phyloP scores from a whole-genome alignment of 2,113 vertebrate species.

The Talpa occidentalis region DNA sequence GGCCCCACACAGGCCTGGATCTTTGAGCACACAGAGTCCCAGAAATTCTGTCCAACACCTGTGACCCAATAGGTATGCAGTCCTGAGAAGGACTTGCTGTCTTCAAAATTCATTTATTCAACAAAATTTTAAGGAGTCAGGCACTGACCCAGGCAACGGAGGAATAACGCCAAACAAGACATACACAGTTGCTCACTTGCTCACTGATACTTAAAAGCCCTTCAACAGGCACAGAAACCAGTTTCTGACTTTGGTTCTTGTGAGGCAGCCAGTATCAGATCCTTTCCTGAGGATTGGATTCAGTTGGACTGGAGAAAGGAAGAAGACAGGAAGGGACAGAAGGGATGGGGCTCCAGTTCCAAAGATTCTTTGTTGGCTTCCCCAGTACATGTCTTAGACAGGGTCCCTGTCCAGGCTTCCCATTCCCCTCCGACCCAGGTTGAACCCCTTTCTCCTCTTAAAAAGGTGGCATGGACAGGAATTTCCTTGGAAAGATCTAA shows the following conservation, averaged over 20 bases:
- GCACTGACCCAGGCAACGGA: neutral
- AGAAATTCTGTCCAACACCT: neutral
- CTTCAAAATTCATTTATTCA: neutral
- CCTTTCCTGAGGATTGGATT: constrained; percentile 7
- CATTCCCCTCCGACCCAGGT: neutral
- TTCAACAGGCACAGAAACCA: neutral
- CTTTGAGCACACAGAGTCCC: neutral
- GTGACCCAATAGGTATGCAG: neutral
- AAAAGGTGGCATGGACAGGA: neutral
- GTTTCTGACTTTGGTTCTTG: constrained; percentile 11
- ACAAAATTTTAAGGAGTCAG: neutral
- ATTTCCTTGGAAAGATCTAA: neutral
- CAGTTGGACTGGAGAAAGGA: neutral
- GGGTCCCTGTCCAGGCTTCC: neutral
- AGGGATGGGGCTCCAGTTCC: neutral
- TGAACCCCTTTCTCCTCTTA: neutral
- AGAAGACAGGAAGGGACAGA: neutral
- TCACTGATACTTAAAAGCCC: neutral
- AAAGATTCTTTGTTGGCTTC: neutral
- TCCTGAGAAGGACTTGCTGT: neutral
- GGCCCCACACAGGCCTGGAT: neutral
- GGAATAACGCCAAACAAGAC: neutral
- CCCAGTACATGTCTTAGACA: neutral
- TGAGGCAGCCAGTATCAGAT: neutral
- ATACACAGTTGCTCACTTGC: neutral